phyloP scores from a whole-genome alignment of 2,113 vertebrate species.

The Collichthys lucidus region DNA sequence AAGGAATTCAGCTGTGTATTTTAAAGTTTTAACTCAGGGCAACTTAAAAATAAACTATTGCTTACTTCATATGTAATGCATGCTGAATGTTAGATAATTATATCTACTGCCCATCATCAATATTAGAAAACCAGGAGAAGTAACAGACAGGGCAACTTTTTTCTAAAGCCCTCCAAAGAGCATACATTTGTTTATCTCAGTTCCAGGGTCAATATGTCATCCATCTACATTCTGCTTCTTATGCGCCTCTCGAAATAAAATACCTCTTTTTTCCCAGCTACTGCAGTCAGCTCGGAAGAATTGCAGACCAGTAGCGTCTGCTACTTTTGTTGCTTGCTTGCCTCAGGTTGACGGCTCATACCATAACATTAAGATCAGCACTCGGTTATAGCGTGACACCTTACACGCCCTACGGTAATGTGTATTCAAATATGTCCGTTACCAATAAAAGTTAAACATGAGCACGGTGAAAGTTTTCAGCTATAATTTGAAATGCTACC shows the following conservation, averaged over 20 bases:
- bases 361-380: conserved; percentile 46
- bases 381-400: conserved; percentile 23
- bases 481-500: conserved; percentile 47
- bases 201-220: conserved; percentile 16
- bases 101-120: background rate
- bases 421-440: conserved; percentile 23
- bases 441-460: background rate
- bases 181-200: conserved; percentile 20
- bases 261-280: conserved; percentile 12
- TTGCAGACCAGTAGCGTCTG: background rate
- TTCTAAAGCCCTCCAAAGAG: background rate
- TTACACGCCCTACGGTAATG: conserved; percentile 6
- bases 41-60: background rate
- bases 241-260: conserved; percentile 43
- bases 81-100: background rate
- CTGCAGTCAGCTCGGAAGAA: conserved; percentile 40
- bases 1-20: background rate
- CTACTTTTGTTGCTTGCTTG: conserved; percentile 25
- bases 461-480: conserved; percentile 13
- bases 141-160: background rate
- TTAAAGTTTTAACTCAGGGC: background rate
- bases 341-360: conserved; percentile 58
- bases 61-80: background rate
- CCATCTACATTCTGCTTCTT: conserved; percentile 41
- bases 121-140: background rate